phyloP scores from a whole-genome alignment of 2,113 vertebrate species.

The Nestor notabilis region DNA sequence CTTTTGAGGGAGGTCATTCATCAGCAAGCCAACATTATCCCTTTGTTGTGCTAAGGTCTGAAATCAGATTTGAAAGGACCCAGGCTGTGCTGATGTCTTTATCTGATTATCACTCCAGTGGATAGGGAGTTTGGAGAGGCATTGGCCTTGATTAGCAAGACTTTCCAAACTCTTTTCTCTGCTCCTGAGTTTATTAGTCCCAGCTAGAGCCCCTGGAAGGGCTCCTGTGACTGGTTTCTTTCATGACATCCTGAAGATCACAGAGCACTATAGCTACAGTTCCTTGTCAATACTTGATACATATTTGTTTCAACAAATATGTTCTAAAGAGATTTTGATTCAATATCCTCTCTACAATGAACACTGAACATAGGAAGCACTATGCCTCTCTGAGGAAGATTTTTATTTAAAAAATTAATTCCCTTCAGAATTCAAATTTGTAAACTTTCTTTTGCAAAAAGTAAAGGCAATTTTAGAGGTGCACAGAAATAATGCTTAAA shows the following conservation, averaged over 20 bases:
- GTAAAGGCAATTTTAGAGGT: not conserved
- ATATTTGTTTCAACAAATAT: not conserved
- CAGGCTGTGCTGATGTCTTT: not conserved
- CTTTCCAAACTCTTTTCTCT: not conserved
- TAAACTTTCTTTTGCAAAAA: not conserved
- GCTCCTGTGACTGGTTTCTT: not conserved
- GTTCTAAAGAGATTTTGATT: not conserved
- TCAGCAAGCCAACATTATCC: not conserved
- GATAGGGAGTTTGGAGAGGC: not conserved
- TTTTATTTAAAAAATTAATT: not conserved
- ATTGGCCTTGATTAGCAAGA: not conserved
- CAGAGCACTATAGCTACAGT: not conserved
- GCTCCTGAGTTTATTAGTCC: not conserved
- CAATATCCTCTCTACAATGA: not conserved
- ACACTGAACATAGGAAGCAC: not conserved
- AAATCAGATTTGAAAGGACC: not conserved
- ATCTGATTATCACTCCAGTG: not conserved
- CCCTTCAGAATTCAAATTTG: not conserved
- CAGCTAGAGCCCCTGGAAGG: not conserved
- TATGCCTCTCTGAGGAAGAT: not conserved
- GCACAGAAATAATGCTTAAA: not conserved
- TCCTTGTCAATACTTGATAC: not conserved
- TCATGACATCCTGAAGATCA: not conserved
- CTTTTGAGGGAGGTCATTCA: not conserved
- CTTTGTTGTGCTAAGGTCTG: not conserved